Base-by-base conservation (phyloP, 2,113 vertebrate genomes). In the Polypterus senegalus region DNA sequence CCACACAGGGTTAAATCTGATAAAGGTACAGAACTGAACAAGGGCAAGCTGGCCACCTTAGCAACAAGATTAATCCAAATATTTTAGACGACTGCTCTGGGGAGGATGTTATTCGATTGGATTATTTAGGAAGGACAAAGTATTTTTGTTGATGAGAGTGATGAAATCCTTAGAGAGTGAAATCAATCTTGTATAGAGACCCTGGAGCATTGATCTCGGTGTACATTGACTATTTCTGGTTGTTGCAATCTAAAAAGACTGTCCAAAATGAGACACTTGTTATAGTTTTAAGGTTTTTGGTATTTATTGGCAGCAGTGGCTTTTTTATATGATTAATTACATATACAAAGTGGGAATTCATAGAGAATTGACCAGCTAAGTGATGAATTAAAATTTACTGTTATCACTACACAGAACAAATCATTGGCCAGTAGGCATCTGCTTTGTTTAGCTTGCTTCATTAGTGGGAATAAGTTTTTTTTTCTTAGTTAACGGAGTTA, bases 261-360 rank as follows among this genome's bases (percentile, higher is more conserved):
- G 49, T 84, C 82, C 81, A 66, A 83, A 91, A 88, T 71, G 83
- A 92, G 88, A 80, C 79, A 59, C 79, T 81, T 76, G 78, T 82
- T 84, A 85, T 76, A 81, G 80, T 77, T 86, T 79, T 81, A 77
- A 83, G 76, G 75, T 85, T 83, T 81, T 57, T 69, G 77, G 78
- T 79, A 72, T 83, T 78, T 91, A 94, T 93, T 83, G 89, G 88
- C 89, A 92, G 81, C 71, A 70, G 69, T 59, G 60, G 72, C 65
- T 71, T 75, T 71, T 79, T 63, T 81, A 27, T 27, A 85, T 92
- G 90, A 94, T 93, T 92, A 97, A 93, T 94, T 87, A 84, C 80
- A 77, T 78, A 71, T 80, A 87, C 71, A 78, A 79, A 87, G 81
- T 79, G 83, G 74, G 78, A 80, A 78, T 70, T 78, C 77, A 68